Base-by-base conservation (phyloP, 2,888 invertebrate species). In the Apantesis nais region DNA sequence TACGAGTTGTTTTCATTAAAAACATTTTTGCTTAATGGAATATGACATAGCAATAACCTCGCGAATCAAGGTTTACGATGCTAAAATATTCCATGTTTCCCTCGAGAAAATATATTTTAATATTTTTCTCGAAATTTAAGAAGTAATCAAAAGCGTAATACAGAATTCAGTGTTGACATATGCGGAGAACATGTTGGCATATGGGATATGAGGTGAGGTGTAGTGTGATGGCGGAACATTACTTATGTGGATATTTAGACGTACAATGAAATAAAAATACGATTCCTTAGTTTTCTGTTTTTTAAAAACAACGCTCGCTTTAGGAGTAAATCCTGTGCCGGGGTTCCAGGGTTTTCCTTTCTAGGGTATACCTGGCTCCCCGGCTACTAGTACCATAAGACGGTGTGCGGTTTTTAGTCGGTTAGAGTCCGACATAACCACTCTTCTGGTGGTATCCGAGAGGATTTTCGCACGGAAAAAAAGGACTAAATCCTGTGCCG, bases 91-190 rank as follows among this genome's bases (percentile, higher is more conserved):
- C 71, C 67, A 67, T 66, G 70, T 72, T 72, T 66, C 58, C 74
- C 68, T 64, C 72, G 71, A 80, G 82, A 73, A 75, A 76, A 76
- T 80, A 82, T 82, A 79, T 81, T 74, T 77, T 78, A 78, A 75
- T 75, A 74, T 76, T 78, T 82, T 76, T 74, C 73, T 58, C 66
- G 78, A 76, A 67, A 73, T 70, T 70, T 67, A 37, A 39, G 65
- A 37, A 69, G 72, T 63, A 66, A 70, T 73, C 67, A 73, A 55
- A 67, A 67, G 61, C 60, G 55, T 68, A 55, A n/a, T 62, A 77
- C 67, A 74, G 78, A 79, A 71, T 74, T 73, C 82, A 83, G 75
- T 73, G 74, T 76, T 82, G 81, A 79, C 81, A 80, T 70, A 76
- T 70, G 73, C 63, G 72, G 74, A 72, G 71, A 69, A 65, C 16